Conservation (phyloP, 2,888 invertebrate genomes). For the Apotomis capreana region DNA sequence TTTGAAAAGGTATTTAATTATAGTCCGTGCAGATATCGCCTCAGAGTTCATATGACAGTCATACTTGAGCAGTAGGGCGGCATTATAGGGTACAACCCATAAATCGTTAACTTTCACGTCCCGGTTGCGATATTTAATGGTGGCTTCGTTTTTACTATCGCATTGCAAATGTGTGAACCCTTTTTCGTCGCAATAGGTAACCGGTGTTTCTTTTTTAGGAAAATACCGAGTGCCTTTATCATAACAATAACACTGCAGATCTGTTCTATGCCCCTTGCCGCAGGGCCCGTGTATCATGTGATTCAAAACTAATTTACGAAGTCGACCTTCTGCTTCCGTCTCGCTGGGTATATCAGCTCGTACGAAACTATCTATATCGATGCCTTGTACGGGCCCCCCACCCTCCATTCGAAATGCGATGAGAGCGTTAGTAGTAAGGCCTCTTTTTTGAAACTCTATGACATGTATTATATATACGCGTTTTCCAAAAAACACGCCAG, state of each 20-base stretch:
- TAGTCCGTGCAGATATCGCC: background rate
- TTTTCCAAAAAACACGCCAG: background rate
- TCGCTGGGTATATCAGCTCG: slow-evolving; percentile 9
- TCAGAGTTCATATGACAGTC: slow-evolving; percentile 1
- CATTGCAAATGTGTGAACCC: background rate
- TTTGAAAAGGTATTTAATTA: background rate
- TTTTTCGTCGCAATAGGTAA: background rate
- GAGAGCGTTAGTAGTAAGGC: slow-evolving; percentile 13
- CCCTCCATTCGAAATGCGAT: slow-evolving; percentile 5
- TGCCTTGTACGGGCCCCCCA: slow-evolving; percentile 7
- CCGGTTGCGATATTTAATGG: background rate
- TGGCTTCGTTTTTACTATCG: slow-evolving; percentile 1
- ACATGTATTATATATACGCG: background rate
- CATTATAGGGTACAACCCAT: background rate
- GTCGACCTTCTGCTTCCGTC: background rate
- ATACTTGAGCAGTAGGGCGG: slow-evolving; percentile 5
- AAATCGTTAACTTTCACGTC: slow-evolving; percentile 3
- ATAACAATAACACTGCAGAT: background rate
- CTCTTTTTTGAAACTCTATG: slow-evolving; percentile 5
- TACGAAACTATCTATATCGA: slow-evolving; percentile 11
- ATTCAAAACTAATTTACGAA: background rate
- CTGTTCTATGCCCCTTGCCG: background rate
- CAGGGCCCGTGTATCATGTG: slow-evolving; percentile 15
- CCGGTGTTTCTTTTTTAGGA: background rate
- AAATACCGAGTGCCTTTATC: slow-evolving; percentile 13